phyloP scores from a whole-genome alignment of 2,888 invertebrate species.

The Blastobasis adustella region DNA sequence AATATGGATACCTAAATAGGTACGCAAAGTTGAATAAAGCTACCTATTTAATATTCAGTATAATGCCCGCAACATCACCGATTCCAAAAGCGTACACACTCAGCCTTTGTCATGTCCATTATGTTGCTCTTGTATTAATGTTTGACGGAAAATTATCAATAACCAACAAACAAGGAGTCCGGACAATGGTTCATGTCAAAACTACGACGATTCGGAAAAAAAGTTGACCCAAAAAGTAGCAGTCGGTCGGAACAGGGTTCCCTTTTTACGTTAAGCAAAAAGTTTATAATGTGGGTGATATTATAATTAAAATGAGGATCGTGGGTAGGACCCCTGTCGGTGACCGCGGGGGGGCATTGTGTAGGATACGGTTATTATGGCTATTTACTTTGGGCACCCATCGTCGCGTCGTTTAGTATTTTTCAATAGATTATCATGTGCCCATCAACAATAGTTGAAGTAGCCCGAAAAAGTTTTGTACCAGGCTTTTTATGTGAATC shows the following conservation, averaged over 20 bases:
- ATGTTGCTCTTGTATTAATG: not conserved
- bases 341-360: conserved; percentile 62
- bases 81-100: not conserved
- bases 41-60: not conserved
- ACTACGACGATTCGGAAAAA: conserved; percentile 14
- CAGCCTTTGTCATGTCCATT: not conserved
- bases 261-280: conserved; percentile 37
- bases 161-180: conserved; percentile 1
- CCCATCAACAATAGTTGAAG: conserved; percentile 10
- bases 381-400: conserved; percentile 67
- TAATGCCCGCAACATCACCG: not conserved
- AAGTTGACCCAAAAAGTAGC: conserved; percentile 40
- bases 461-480: too few relatives aligned
- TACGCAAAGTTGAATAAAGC: not conserved
- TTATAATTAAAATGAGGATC: conserved; percentile 68
- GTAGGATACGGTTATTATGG: conserved; percentile 57
- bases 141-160: not conserved
- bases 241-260: conserved; percentile 25
- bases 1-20: not conserved
- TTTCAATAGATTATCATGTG: conserved; percentile 38
- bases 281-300: conserved; percentile 70
- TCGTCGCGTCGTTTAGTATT: conserved; percentile 43
- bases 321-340: conserved; percentile 54
- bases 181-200: conserved; percentile 17
- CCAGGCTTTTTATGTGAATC: too few relatives aligned